Evolutionary conservation across 2,888 invertebrate genomes (phyloP), one percentile per base, ranked within the genome.

Genomic region (Chrysodeixis includens): DNA sequence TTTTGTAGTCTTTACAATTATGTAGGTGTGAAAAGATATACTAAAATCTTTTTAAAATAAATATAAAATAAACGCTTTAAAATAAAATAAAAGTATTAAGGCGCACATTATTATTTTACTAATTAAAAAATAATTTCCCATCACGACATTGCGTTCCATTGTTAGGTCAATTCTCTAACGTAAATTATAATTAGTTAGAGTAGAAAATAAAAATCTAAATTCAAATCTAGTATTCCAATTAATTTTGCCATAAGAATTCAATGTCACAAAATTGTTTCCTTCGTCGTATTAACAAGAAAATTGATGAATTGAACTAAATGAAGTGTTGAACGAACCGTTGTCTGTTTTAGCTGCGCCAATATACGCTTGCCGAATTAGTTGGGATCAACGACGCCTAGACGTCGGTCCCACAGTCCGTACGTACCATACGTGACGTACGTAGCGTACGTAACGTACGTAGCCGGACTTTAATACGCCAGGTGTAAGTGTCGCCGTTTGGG

Each of bases 271-370:
- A 53, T 35, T 22, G 18, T 64, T 59, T 62, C 22, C 40, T 56
- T 52, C 49, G 59, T 66, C 56, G 58, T 62, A n/a, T n/a, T n/a
- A 62, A 62, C 46, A 54, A 46, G 64, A 78, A 69, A 72, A 63
- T 66, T 60, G 64, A 61, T 74, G 51, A 49, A 52, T 56, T 62
- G 49, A 51, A 49, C 54, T 62, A 40, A 40, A 64, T 57, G 46
- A 65, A 63, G 62, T 71, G 74, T 64, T 87, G 84, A 87, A 83
- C 73, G 81, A 81, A 83, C 67, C 82, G 84, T 92, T 93, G 76
- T 94, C 90, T 94, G 91, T 95, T 95, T 92, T 95, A 95, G 95
- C 93, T 86, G 86, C 91, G 92, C 85, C 94, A 94, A 92, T 94
- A 87, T 90, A 88, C 93, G 87, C 93, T 95, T 88, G 93, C 92